These are phyloP conservation scores for Acrobasis suavella DNA, from an alignment of 2,888 invertebrate species.

Conservation along the genomic window DNA sequence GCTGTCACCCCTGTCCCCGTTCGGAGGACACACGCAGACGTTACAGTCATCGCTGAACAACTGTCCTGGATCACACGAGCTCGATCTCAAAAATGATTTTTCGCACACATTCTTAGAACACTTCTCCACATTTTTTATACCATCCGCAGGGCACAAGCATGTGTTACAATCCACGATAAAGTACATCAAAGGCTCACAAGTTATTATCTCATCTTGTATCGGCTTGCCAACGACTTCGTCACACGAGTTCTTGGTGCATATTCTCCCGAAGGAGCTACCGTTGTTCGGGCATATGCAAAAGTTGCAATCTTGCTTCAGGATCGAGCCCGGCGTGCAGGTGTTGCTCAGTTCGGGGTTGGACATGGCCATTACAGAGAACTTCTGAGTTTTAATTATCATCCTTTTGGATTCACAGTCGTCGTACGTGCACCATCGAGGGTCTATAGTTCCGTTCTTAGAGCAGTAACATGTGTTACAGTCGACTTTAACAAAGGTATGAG, in stretches of 20 bases:
- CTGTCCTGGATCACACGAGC: slow-evolving; percentile 57
- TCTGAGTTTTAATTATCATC: slow-evolving; percentile 46
- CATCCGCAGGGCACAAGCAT: slow-evolving; percentile 64
- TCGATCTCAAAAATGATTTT: slow-evolving; percentile 55
- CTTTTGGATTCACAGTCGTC: slow-evolving; percentile 66
- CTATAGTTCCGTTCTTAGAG: slow-evolving; percentile 59
- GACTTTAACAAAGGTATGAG: slow-evolving; percentile 64
- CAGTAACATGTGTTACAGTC: slow-evolving; percentile 75
- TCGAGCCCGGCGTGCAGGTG: slow-evolving; percentile 59
- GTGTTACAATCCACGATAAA: slow-evolving; percentile 72
- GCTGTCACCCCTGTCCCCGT: slow-evolving; percentile 58
- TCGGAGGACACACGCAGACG: slow-evolving; percentile 70
- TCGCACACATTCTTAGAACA: slow-evolving; percentile 74
- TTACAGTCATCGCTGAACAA: slow-evolving; percentile 71
- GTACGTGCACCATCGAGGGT: slow-evolving; percentile 71
- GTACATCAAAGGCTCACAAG: slow-evolving; percentile 65
- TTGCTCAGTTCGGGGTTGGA: slow-evolving; percentile 32
- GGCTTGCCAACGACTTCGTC: slow-evolving; percentile 37
- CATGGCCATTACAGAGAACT: slow-evolving; percentile 24
- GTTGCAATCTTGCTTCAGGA: slow-evolving; percentile 58
- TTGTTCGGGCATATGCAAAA: slow-evolving; percentile 69
- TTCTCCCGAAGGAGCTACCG: slow-evolving; percentile 51
- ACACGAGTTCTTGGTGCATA: slow-evolving; percentile 58
- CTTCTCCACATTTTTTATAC: slow-evolving; percentile 64
- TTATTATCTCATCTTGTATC: slow-evolving; percentile 40